Evolutionary conservation across 2,113 vertebrate genomes (phyloP), one percentile per base, ranked within the genome.

Genomic region (Mandrillus leucophaeus): DNA sequence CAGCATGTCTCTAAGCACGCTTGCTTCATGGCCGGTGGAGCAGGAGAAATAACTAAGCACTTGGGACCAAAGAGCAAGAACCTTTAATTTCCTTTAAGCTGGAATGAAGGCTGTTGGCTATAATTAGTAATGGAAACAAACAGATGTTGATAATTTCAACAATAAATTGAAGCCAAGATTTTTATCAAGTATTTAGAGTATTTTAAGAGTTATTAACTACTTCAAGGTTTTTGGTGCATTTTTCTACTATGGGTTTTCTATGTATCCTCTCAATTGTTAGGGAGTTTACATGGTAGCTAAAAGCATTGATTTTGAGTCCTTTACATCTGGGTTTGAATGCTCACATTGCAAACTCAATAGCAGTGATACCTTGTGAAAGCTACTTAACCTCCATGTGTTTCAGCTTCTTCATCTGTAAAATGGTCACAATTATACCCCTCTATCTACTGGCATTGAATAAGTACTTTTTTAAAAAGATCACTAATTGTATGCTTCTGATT

Each of bases 401-500:
- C 35, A 78, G 76, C 73, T 75, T 75, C 79, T 76, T 85, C 68
- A 80, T 50, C 22, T 59, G n/a, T 75, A 30, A 90, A 94, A 75
- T n/a, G 52, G 89, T 64, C 88, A 76, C 70, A 95, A 93, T 82
- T 92, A 83, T 16, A 80, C 2, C 25, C 45, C 12, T 78, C 27
- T 57, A 11, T 18, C 45, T 38, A 32, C 55, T 27, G 55, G 59
- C 86, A 95, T 1, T 75, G 38, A 81, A 16, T 20, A 97, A 86
- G 68, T 55, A 16, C n/a, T 92, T 94, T 57, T 81, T 81, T 2
- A 35, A 59, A 25, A 22, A 70, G 50, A 95, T 55, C 18, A 88
- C 93, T 96, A 95, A 93, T 92, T 61, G 96, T 97, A 88, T 66
- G 70, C 45, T 93, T 93, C 64, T 80, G 70, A 48, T 96, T 95